phyloP scores from a whole-genome alignment of 2,888 invertebrate genomes.

The Nephrocerus scutellatus region DNA sequence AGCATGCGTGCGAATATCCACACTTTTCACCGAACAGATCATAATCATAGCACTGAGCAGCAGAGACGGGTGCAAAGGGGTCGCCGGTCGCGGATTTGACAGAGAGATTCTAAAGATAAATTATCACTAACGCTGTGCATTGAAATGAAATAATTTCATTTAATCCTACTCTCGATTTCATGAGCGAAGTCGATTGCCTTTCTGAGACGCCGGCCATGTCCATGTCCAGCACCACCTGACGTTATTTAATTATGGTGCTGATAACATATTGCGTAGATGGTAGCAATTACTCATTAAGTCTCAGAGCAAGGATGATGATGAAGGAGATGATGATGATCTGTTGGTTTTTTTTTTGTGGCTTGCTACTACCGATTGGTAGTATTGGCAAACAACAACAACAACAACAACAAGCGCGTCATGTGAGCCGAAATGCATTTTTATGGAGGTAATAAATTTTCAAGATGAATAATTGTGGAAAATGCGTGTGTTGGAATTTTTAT shows the following conservation, averaged over 20 bases:
- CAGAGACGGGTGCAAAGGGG: no score
- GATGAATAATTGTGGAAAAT: slow-evolving; percentile 24
- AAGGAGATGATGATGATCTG: no score
- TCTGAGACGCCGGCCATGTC: slow-evolving; percentile 6
- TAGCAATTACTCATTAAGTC: slow-evolving; percentile 44
- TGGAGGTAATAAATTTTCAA: slow-evolving; percentile 22
- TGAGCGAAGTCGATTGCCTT: background rate
- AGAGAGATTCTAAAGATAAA: slow-evolving; percentile 20
- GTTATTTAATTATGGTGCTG: slow-evolving; percentile 47
- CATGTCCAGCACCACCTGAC: slow-evolving; percentile 35
- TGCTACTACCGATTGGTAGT: no score
- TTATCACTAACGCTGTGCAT: slow-evolving; percentile 19
- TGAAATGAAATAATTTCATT: slow-evolving; percentile 22
- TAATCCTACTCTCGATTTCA: slow-evolving; percentile 20
- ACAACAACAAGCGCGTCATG: no score
- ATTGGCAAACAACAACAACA: no score
- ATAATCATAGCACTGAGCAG: no score
- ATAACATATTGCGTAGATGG: slow-evolving; percentile 46
- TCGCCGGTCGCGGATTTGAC: no score
- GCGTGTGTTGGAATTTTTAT: no score
- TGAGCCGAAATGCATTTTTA: slow-evolving; percentile 24
- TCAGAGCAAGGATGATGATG: no score
- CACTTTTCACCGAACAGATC: no score
- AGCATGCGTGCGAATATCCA: no score
- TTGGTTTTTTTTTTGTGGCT: no score